Evolutionary conservation across 1,140 invertebrate species (phyloP), one percentile per base, ranked within the genome.

Genomic region (Cyclina sinensis): DNA sequence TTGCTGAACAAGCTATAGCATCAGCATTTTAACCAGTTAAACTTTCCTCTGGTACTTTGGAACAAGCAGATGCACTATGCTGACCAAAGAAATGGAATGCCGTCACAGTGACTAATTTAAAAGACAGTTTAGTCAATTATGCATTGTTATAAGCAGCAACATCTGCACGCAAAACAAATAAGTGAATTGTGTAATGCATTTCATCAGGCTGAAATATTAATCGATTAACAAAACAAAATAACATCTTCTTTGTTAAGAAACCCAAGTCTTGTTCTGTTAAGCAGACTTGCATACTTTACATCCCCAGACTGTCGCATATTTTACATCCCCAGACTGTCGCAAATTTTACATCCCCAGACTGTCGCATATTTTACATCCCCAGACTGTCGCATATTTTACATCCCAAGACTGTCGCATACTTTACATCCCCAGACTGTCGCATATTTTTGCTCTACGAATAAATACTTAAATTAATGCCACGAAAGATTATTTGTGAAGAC

Each of bases 401-500:
- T n/a, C n/a, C n/a, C n/a, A n/a, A n/a, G n/a, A n/a, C n/a, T n/a
- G n/a, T 0, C 18, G 74, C 46, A 88, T 84, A 89, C 21, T 3
- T 24, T 14, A 5, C 30, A 51, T 91, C 79, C 37, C 16, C 30
- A 80, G 24, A 48, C 35, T 91, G 88, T 30, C 90, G 21, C 79
- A 91, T 80, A 84, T 91, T 91, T n/a, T 78, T 91, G 27, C 46
- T n/a, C 21, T 32, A 89, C 51, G 51, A 91, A 89, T 18, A 91
- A 37, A n/a, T 84, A 84, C n/a, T 32, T 32, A 84, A 91, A 89
- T 35, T 89, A 85, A 21, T 70, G 35, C 90, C 88, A 89, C 14
- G 87, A 5, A 43, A 86, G 18, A 32, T 12, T 59, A 54, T 91
- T 88, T 57, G 46, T 35, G 84, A 87, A 90, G 16, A 39, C 57